Percentiles rank a stretch among this genome's conserved stretches.
These are phyloP conservation scores for Epinephelus fuscoguttatus DNA, from an alignment of 2,113 vertebrate species.

Conservation along the genomic window DNA sequence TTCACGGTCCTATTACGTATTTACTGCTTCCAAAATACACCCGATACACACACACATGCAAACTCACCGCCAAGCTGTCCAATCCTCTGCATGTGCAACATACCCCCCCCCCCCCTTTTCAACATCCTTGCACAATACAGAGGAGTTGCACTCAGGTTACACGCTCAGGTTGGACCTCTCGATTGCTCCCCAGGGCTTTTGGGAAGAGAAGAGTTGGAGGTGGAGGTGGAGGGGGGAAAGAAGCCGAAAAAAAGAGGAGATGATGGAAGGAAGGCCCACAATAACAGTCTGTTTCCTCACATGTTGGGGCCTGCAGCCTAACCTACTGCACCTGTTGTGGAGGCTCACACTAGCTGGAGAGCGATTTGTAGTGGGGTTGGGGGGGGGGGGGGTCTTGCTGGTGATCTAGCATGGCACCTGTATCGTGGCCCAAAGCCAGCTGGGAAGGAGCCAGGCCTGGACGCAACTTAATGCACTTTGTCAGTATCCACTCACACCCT, in stretches of 20 bases:
- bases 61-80: slow-evolving; percentile 41
- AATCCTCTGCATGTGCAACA: slow-evolving; percentile 57
- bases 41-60: slow-evolving; percentile 9
- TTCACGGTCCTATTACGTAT: slow-evolving; percentile 45
- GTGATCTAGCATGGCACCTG: slow-evolving; percentile 79
- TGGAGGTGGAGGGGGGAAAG: not conserved
- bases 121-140: slow-evolving; percentile 76
- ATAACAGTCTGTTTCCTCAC: slow-evolving; percentile 83
- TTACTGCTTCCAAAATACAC: slow-evolving; percentile 56
- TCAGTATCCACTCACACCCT: slow-evolving; percentile 59
- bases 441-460: slow-evolving; percentile 55
- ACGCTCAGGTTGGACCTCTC: slow-evolving; percentile 79
- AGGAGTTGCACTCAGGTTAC: slow-evolving; percentile 78
- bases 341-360: slow-evolving; percentile 72
- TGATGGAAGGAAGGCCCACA: slow-evolving; percentile 78
- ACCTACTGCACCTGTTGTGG: slow-evolving; percentile 87
- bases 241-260: slow-evolving; percentile 45
- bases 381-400: slow-evolving; percentile 23
- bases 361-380: slow-evolving; percentile 30
- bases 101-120: slow-evolving; percentile 69
- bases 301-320: slow-evolving; percentile 80
- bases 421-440: slow-evolving; percentile 65
- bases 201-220: slow-evolving; percentile 52
- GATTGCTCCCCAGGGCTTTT: slow-evolving; percentile 79
- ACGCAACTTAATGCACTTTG: slow-evolving; percentile 55